Base-by-base conservation (phyloP, 2,113 vertebrate species). In the Pseudorectes ferrugineus region DNA sequence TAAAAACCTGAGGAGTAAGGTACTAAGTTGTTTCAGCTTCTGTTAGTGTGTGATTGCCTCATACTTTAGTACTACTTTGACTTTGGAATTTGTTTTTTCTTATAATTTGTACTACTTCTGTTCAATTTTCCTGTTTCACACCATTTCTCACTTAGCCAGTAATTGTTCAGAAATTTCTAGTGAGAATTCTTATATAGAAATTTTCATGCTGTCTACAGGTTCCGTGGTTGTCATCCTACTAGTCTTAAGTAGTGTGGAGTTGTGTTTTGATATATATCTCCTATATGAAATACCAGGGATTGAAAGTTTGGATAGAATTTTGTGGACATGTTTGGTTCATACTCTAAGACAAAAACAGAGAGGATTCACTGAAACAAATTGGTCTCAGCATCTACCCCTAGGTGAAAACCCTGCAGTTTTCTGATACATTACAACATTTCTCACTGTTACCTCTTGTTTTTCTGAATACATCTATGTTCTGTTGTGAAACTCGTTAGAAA, bases 361-460 rank as follows among this genome's bases (percentile, higher is more conserved):
- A 28, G 79, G 51, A 55, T 35, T 54, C 74, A 62, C 12, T 24
- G 24, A 13, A 91, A 59, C 58, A 77, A 92, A 93, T 94, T 63
- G 70, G 77, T 94, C 35, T 57, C n/a, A 38, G 52, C 49, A 72
- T 89, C 83, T 85, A 67, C 58, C 57, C 66, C 59, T 36, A 49
- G 58, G 38, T 95, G 92, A 95, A 96, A 94, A 26, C 48, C 25
- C 59, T 90, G 51, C 78, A 49, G 88, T 92, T 97, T 97, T 97
- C 89, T 90, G 88, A 92, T 43, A 59, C 66, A 25, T 88, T 43
- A 3, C 31, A 11, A 10, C 46, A 40, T 71, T 90, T 95, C 89
- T 87, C 26, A 33, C 29, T 86, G n/a, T 85, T 91, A 91, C 73
- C 74, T 84, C 49, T 66, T 58, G 38, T 83, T 94, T 96, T 94